Evolutionary conservation across 2,888 invertebrate genomes (phyloP), one percentile per base, ranked within the genome.

Genomic region (Limnephilus lunatus): DNA sequence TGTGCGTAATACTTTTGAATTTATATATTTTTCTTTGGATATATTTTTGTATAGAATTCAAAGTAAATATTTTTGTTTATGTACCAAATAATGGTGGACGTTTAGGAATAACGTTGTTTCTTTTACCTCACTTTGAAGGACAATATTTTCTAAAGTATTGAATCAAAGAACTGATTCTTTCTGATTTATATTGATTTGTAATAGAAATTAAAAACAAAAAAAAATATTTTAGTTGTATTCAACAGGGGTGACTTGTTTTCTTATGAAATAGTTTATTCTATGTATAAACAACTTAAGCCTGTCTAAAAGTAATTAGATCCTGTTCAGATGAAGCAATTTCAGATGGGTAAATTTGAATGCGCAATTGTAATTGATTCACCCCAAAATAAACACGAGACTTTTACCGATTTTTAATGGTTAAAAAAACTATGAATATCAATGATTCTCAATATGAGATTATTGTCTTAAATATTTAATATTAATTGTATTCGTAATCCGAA

Each of bases 1-100:
- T 68, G 68, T 68, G 68, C 68, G 68, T 68, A 68, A 68, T 68
- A 68, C 68, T 68, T n/a, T 68, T 68, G 68, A 68, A 68, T 68
- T 68, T 68, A 68, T 68, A 68, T 68, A 68, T 68, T 68, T 68
- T 68, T 53, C 53, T 68, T 68, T 68, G 68, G 68, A 68, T 68
- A 68, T 68, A 68, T 68, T 68, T 68, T 68, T 68, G 68, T 68
- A 68, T 68, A 68, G 68, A 68, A 68, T 68, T 68, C 68, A 68
- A 68, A 68, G 68, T 68, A 68, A 68, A 68, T 68, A 68, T 68
- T 68, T 32, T 68, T 68, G 9, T 68, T 68, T 68, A 68, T 68
- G 68, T 68, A 68, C 68, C 68, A 68, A 68, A 68, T 68, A 68
- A 68, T 68, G 25, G 19, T 68, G 7, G 25, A 68, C n/a, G 68